Evolutionary conservation across 2,113 vertebrate species (phyloP), one percentile per base, ranked within the genome.

Genomic region (Podarcis muralis): DNA sequence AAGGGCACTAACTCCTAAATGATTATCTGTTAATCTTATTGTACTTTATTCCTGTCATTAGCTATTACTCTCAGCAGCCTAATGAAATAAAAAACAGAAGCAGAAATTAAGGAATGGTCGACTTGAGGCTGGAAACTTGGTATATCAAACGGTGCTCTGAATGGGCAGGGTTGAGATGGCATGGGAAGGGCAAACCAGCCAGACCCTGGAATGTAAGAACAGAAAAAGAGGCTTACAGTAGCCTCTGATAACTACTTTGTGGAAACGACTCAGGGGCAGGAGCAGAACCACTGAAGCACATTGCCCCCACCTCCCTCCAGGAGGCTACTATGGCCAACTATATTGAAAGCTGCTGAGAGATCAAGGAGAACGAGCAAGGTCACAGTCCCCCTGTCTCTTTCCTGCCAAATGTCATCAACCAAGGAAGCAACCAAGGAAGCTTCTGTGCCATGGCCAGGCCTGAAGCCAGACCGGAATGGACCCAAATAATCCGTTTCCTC

Each of bases 41-140:
- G 91, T 48, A 43, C 27, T 35, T 87, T 48, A 80, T 40, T 78
- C 3, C 40, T 82, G 22, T 68, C 43, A 43, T 72, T 87, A 78
- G 82, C 27, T 66, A 74, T 62, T 78, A 72, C 16, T 65, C 23
- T 48, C 22, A 69, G 3, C 40, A 80, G 69, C 81, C n/a, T 22
- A 65, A 48, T 66, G 32, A 48, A 83, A 90, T 82, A 83, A 85
- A 89, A 74, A 89, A 90, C 37, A 85, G 2, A 2, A 18, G 32
- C 4, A 82, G 62, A 35, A 23, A 81, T 81, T 32, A 59, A 88
- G 82, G 91, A 91, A 84, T 43, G 15, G 89, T 0, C 85, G 77
- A 65, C 6, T 32, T 35, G 62, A 30, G 66, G 30, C 77, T 0
- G 62, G 11, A 7, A 81, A 5, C 23, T 68, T 62, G 20, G 25